Evolutionary conservation across 1,140 invertebrate genomes (phyloP).

Genomic region (Drosophila insularis): DNA sequence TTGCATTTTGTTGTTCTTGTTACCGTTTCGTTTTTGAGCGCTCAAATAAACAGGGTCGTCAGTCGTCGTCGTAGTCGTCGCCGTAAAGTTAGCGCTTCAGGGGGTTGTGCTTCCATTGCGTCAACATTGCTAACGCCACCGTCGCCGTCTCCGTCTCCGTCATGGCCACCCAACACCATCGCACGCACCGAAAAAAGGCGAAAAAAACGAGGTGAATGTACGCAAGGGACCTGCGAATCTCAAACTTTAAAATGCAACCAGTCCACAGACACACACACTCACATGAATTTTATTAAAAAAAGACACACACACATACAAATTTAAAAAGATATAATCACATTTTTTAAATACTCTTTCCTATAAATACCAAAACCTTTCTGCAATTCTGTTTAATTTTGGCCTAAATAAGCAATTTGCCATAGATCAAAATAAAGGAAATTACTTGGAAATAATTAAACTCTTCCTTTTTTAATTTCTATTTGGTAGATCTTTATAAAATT

Average conservation of each 20-base stretch:
- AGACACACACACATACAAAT: conserved; percentile 18
- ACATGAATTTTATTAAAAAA: conserved; percentile 49
- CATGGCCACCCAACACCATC: conserved; percentile 33
- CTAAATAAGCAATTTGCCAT: no score
- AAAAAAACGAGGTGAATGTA: conserved; percentile 78
- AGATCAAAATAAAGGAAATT: no score
- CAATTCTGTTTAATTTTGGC: no score
- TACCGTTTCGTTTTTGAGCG: conserved; percentile 62
- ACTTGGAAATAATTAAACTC: no score
- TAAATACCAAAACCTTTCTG: no score
- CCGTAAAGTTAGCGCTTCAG: conserved; percentile 43
- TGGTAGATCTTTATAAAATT: no score
- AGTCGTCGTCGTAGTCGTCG: conserved; percentile 31
- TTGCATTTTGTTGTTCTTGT: conserved; percentile 34
- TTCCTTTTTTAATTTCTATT: no score
- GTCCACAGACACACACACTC: conserved; percentile 53
- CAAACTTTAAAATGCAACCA: conserved; percentile 80
- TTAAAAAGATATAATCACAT: not conserved
- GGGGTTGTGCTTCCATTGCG: conserved; percentile 48
- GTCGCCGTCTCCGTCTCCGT: conserved; percentile 29
- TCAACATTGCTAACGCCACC: conserved; percentile 17
- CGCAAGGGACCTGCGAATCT: conserved; percentile 72
- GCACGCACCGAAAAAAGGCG: conserved; percentile 68
- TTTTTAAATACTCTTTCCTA: not conserved
- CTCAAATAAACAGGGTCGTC: conserved; percentile 76